Base-by-base conservation (phyloP, 1,140 invertebrate genomes). In the Drepana arcuata region DNA sequence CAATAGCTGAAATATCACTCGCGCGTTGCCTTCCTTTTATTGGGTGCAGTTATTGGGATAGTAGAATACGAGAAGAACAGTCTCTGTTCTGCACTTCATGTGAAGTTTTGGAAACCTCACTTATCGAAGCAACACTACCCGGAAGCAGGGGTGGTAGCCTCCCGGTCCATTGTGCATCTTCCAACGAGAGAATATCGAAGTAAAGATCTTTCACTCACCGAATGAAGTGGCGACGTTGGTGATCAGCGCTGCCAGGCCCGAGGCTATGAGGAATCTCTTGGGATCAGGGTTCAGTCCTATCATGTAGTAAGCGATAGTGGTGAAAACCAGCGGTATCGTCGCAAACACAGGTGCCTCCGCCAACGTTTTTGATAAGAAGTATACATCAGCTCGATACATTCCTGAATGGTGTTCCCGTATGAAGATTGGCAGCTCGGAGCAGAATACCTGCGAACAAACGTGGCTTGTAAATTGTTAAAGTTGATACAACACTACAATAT, bases 201-300 rank as follows among this genome's bases (percentile, higher is more conserved):
- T 35, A 27, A 18, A 41, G 10, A 16, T 12, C 18, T 21, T 21
- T 21, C 9, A 63, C 83, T 87, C 85, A 94, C 95, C 95, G 69
- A 97, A 97, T 3, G 95, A 96, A 1, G 93, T 93, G 7, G 95
- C 93, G 7, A 94, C 93, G 71, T 97, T 97, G 2, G 94, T 92
- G 7, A 97, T 91, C 1, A 98, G 82, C 2, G 92, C 87, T 1
- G 95, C 87, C 34, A 97, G 87, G 0, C 87, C 88, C 25, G 88
- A 83, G 9, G 92, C 89, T 7, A 91, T 87, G 26, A 95, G 86
- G 73, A 95, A 98, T 31, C 92, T 86, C 38, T 85, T 65, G 1
- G 88, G 66, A 0, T 87, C 86, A 0, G 90, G 86, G 66, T 95
- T 92, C 14, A 98, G 79, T 0, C 93, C 93, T 34, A 96, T 90